Evolutionary conservation across 2,113 vertebrate species (phyloP), one percentile per base, ranked within the genome.

Genomic region (Theropithecus gelada): DNA sequence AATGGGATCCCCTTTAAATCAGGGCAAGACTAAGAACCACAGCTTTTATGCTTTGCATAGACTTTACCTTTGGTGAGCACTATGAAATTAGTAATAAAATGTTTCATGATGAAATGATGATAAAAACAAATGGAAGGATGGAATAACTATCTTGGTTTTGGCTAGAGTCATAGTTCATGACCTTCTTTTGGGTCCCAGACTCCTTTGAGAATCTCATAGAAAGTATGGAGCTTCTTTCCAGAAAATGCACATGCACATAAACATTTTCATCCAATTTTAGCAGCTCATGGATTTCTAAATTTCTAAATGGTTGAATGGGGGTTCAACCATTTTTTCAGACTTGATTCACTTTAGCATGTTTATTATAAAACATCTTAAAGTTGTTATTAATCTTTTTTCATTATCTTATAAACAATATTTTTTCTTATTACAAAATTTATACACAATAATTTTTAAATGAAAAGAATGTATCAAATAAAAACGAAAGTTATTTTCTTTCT

Each of bases 71-170:
- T 87, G 86, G 43, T 78, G 73, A 27, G 30, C 83, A n/a, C 40
- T 66, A 35, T 89, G 90, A 73, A 92, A 92, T 87, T 73, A 89
- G 81, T 61, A 89, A 80, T 70, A 96, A 66, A 88, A 30, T 72
- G n/a, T 83, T 94, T 97, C 80, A 76, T 45, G 52, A 70, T 93
- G 50, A 78, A 83, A 87, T n/a, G 23, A 57, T 85, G 73, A 72
- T 76, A 66, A 73, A 87, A 95, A 93, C 48, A 40, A 91, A 89
- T n/a, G 55, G 61, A 86, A 16, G 27, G 35, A 81, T 78, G 48
- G 35, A 93, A 55, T 12, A 70, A 55, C 78, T 30, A 38, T 88
- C 93, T 96, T 96, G 92, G 0, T 98, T 98, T 98, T 97, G 98
- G 93, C 81, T 92, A 93, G 80, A 82, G 59, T 98, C 93, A 59